phyloP scores from a whole-genome alignment of 2,888 invertebrate genomes.

The Tipula confusa region DNA sequence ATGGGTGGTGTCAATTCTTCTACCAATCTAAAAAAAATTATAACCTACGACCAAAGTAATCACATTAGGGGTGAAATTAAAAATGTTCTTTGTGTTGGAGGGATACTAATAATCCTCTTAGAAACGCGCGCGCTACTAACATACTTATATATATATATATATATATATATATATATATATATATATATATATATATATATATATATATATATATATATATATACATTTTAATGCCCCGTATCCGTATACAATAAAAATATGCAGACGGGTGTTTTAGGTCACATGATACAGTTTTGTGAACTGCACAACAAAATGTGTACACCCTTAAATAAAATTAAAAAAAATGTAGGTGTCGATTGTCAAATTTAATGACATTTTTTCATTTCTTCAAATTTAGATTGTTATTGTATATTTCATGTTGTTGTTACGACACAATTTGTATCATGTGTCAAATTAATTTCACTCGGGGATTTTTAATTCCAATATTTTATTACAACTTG shows the following conservation, averaged over 20 bases:
- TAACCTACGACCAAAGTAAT: not conserved
- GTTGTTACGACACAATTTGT: not conserved
- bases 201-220: not conserved
- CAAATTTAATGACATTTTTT: not conserved
- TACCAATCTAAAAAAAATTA: not conserved
- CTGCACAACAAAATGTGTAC: not conserved
- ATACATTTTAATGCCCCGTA: not conserved
- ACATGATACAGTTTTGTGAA: not conserved
- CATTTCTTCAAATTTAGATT: not conserved
- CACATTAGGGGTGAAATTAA: not conserved
- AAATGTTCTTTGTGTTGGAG: not conserved
- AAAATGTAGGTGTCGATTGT: conserved; percentile 6
- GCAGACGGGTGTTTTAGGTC: not conserved
- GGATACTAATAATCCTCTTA: not conserved
- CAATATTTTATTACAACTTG: not conserved
- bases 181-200: not conserved
- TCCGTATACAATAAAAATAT: not conserved
- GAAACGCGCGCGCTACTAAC: not conserved
- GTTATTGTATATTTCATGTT: not conserved
- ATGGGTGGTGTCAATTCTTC: not conserved
- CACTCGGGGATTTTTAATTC: not conserved
- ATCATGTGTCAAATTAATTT: conserved; percentile 14
- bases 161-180: not conserved
- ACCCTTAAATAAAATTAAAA: not conserved
- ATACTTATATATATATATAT: too few species aligned